phyloP scores from a whole-genome alignment of 2,888 invertebrate genomes.

The Cabera pusaria region DNA sequence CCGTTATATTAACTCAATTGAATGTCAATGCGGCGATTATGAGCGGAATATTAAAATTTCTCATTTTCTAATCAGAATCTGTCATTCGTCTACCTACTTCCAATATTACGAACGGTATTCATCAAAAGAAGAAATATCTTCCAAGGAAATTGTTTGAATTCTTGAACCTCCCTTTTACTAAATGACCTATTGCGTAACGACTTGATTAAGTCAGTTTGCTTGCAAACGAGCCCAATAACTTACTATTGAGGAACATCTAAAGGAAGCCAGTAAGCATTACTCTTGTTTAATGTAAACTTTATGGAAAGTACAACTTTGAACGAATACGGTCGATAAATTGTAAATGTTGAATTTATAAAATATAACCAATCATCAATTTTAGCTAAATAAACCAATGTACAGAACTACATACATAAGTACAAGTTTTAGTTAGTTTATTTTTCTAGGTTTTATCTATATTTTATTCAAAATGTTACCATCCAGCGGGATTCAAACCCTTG shows the following conservation, averaged over 20 bases:
- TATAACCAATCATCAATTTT: too few species aligned
- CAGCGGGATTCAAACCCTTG: too few species aligned
- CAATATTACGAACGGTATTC: slow-evolving; percentile 10
- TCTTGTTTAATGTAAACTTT: too few species aligned
- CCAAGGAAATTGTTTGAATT: slow-evolving; percentile 7
- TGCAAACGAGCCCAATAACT: neutral
- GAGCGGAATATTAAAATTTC: slow-evolving; percentile 30
- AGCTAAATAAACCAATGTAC: too few species aligned
- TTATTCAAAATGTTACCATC: too few species aligned
- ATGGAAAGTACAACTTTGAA: too few species aligned
- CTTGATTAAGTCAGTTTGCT: slow-evolving; percentile 9
- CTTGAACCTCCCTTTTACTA: neutral
- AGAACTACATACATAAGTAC: too few species aligned
- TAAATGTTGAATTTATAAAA: too few species aligned
- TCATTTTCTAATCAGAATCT: slow-evolving; percentile 30
- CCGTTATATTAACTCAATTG: slow-evolving; percentile 19
- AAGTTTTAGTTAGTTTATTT: too few species aligned
- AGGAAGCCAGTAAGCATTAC: too few species aligned
- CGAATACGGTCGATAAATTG: too few species aligned
- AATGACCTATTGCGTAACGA: slow-evolving; percentile 3
- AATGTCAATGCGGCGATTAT: slow-evolving; percentile 9
- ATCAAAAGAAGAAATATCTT: slow-evolving; percentile 5
- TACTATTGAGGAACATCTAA: neutral
- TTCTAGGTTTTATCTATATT: too few species aligned
- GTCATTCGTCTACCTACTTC: slow-evolving; percentile 22